These are phyloP conservation scores for Volucella inflata DNA, from an alignment of 2,888 invertebrate species.

Conservation along the genomic window DNA sequence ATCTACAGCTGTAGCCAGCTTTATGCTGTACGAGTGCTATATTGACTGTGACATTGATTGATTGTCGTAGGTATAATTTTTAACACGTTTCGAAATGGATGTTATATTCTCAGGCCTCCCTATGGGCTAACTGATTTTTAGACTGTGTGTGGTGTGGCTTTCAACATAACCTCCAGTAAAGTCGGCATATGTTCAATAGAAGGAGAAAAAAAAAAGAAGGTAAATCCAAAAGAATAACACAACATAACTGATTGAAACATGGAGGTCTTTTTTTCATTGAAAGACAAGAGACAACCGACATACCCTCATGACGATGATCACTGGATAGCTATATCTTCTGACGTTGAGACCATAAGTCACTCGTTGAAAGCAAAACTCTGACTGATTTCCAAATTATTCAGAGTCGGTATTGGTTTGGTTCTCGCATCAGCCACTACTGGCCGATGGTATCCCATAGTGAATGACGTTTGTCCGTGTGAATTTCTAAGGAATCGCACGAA, in stretches of 20 bases:
- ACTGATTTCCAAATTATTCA: constrained; percentile 70
- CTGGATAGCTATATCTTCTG: background rate
- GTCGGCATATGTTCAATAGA: constrained; percentile 41
- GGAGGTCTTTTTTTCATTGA: constrained; percentile 41
- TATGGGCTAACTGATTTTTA: constrained; percentile 12
- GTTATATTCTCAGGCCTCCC: background rate
- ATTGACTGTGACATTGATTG: constrained; percentile 72
- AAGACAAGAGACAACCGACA: constrained; percentile 16
- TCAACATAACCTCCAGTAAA: constrained; percentile 64
- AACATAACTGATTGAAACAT: too few species aligned
- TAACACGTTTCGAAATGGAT: constrained; percentile 61
- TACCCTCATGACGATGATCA: constrained; percentile 38
- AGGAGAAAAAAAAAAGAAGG: constrained; percentile 3
- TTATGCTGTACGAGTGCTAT: constrained; percentile 2
- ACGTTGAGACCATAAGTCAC: constrained; percentile 67
- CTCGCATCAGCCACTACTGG: constrained; percentile 43
- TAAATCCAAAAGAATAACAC: constrained; percentile 43
- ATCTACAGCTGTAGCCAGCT: constrained; percentile 13
- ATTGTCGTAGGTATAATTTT: constrained; percentile 66
- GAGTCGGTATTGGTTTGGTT: constrained; percentile 21
- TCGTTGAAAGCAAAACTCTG: constrained; percentile 44
- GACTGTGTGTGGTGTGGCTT: constrained; percentile 66
- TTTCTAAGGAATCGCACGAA: constrained; percentile 67
- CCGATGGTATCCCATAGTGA: constrained; percentile 47
- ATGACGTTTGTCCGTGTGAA: constrained; percentile 46